Evolutionary conservation across 92 coral and sea anemone species (phyloP).

Genomic region (Parazoanthus atlanticus): DNA sequence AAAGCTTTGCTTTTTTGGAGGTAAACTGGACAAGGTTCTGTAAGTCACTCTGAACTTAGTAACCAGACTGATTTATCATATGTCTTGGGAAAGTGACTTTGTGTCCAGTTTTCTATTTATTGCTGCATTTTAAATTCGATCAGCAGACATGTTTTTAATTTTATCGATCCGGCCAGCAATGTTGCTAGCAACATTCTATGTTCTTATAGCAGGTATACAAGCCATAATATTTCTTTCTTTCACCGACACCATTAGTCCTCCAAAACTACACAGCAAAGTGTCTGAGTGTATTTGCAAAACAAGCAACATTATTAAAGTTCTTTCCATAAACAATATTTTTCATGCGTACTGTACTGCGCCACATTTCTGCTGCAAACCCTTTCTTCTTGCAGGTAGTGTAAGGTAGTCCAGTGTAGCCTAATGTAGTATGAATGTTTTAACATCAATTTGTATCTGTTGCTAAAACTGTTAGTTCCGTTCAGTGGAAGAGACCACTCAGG

Average conservation of each 20-base stretch:
- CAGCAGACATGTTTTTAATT: no score
- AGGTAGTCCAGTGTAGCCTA: background rate
- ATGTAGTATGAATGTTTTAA: background rate
- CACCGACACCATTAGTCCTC: no score
- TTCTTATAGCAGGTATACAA: background rate
- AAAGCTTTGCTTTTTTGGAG: constrained; percentile 51
- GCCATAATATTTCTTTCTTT: no score
- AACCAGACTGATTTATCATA: background rate
- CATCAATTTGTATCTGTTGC: background rate
- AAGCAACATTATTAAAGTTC: background rate
- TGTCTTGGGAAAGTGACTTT: background rate
- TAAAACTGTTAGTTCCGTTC: constrained; percentile 75
- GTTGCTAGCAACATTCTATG: background rate
- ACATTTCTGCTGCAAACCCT: no score
- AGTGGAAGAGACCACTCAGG: constrained; percentile 98
- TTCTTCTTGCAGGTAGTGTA: no score
- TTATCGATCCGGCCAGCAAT: background rate
- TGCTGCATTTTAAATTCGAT: no score
- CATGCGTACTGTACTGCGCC: background rate
- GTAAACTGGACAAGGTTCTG: constrained; percentile 15
- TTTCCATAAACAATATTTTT: background rate
- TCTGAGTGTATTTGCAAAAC: no score
- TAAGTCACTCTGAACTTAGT: background rate
- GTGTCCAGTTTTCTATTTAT: background rate
- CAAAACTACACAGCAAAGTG: no score